Percentiles rank a stretch among this genome's conserved stretches.
Conservation (phyloP, 2,113 vertebrate species). For the Notechis scutatus region DNA sequence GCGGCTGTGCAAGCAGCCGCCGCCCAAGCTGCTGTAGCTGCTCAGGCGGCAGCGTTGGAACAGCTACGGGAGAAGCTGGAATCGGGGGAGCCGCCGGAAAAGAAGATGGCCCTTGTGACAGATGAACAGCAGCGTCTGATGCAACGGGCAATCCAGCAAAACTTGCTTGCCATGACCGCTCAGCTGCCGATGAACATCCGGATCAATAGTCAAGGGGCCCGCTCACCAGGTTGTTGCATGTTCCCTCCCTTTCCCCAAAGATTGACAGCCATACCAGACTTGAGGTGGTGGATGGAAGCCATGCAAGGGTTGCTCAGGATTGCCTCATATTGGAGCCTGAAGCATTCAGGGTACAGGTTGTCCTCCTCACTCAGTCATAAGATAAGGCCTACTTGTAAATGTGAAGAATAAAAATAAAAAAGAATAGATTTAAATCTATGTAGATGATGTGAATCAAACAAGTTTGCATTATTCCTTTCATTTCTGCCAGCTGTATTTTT, state of each 20-base stretch:
- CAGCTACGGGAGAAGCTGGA: conserved; percentile 95
- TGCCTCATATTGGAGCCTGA: not conserved
- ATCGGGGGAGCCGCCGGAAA: conserved; percentile 89
- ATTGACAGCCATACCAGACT: not conserved
- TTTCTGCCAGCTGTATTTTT: not conserved
- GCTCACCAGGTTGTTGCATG: not conserved
- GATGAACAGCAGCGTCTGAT: conserved; percentile 92
- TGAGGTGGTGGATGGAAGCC: not conserved
- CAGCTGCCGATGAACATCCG: conserved; percentile 98
- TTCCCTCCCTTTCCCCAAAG: not conserved
- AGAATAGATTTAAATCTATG: not conserved
- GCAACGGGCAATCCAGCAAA: conserved; percentile 92
- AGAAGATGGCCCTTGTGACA: conserved; percentile 85
- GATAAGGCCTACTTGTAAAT: not conserved
- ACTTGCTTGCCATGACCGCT: conserved; percentile 90
- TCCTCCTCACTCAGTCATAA: not conserved
- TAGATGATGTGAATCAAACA: not conserved
- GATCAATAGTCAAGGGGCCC: conserved; percentile 87
- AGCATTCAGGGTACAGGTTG: not conserved
- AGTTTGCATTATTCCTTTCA: not conserved
- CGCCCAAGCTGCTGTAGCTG: conserved; percentile 78
- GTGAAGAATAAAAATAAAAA: not conserved
- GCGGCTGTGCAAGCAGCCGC: conserved; percentile 74
- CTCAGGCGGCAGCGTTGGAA: conserved; percentile 88
- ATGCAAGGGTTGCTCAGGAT: not conserved